phyloP scores from a whole-genome alignment of 2,888 invertebrate genomes.

The Chrysina gloriosa region DNA sequence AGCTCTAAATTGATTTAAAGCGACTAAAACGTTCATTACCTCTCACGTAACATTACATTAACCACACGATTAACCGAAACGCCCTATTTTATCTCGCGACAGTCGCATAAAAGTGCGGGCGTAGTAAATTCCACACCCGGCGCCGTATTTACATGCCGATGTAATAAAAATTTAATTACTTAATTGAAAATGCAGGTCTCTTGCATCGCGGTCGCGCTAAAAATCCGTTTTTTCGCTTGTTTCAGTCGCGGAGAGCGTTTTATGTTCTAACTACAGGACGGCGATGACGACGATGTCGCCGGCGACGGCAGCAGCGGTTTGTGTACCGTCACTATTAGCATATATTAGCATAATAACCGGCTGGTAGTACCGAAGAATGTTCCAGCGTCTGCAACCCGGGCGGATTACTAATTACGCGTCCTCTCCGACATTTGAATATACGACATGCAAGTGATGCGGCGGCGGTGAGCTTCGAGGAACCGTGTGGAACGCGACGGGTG shows the following conservation, averaged over 20 bases:
- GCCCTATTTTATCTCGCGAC: no score
- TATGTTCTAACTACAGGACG: no score
- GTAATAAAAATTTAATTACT: slow-evolving; percentile 18
- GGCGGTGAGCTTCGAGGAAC: background rate
- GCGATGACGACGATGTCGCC: background rate
- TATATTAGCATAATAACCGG: slow-evolving; percentile 15
- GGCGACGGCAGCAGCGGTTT: background rate
- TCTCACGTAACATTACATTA: no score
- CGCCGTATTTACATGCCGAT: slow-evolving; percentile 2
- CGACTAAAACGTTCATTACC: no score
- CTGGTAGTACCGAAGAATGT: slow-evolving; percentile 1
- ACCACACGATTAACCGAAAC: no score
- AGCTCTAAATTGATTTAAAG: no score
- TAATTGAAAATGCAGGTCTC: slow-evolving; percentile 14
- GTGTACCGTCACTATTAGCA: slow-evolving; percentile 1
- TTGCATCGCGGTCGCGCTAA: no score
- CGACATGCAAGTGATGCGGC: background rate
- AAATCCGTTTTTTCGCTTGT: no score
- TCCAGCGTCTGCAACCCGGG: background rate
- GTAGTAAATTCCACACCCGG: no score
- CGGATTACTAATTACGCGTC: background rate
- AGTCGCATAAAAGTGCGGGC: no score
- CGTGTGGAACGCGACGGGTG: no score
- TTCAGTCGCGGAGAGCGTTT: no score
- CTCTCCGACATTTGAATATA: background rate